These are phyloP conservation scores for Apodemus speciosus DNA, from an alignment of 2,113 vertebrate genomes.

Conservation along the genomic window DNA sequence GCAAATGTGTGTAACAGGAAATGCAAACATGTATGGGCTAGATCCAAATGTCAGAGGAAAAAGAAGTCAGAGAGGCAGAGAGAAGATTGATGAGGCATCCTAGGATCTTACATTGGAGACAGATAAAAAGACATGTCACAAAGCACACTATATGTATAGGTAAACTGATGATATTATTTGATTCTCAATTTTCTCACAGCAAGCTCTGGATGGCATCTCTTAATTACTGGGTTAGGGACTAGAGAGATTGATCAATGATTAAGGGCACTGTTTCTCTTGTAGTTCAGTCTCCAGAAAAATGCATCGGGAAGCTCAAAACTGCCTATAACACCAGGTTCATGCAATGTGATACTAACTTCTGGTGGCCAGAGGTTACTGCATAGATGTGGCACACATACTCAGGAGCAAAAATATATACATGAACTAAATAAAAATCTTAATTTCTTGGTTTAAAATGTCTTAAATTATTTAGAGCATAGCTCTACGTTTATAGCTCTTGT, in stretches of 20 bases:
- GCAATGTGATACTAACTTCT: neutral
- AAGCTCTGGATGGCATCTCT: neutral
- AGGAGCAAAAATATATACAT: too few relatives aligned
- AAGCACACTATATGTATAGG: neutral
- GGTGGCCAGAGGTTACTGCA: too few relatives aligned
- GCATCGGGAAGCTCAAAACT: too few relatives aligned
- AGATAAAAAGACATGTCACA: neutral
- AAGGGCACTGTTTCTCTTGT: neutral
- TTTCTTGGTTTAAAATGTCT: neutral
- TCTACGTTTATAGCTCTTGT: neutral
- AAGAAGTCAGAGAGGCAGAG: neutral
- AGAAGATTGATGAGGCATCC: accelerated
- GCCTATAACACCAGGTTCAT: neutral
- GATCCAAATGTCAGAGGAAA: neutral
- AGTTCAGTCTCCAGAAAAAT: neutral
- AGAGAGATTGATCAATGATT: neutral
- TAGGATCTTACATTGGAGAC: neutral
- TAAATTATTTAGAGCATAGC: neutral
- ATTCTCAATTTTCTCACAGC: neutral
- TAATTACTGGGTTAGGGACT: neutral
- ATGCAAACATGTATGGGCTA: neutral
- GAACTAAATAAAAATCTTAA: neutral
- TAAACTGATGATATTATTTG: neutral
- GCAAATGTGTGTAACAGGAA: neutral
- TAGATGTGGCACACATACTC: neutral